These are phyloP conservation scores for Bradypodion pumilum DNA, from an alignment of 2,797 vertebrate genomes.

Conservation along the genomic window DNA sequence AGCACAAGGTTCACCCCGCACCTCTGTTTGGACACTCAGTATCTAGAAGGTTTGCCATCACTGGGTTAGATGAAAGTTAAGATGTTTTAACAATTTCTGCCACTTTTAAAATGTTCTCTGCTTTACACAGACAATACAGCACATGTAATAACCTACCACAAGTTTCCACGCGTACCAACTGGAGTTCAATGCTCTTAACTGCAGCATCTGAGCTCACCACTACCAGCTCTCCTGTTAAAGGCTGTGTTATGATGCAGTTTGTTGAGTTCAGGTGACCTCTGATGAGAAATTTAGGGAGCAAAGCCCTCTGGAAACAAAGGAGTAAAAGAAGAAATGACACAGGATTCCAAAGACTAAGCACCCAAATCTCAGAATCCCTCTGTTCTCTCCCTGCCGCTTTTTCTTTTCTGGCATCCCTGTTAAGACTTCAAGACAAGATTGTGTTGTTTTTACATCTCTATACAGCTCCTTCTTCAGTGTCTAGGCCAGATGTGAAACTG, in stretches of 20 bases:
- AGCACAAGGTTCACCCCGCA: too few species aligned
- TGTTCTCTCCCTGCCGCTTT: too few species aligned
- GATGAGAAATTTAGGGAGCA: constrained; percentile 90
- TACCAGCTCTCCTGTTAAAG: constrained; percentile 89
- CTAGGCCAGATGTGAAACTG: too few species aligned
- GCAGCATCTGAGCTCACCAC: constrained; percentile 90
- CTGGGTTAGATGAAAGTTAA: too few species aligned
- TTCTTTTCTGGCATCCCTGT: neutral
- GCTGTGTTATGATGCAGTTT: constrained; percentile 89
- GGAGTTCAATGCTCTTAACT: constrained; percentile 92
- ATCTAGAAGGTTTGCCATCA: too few species aligned
- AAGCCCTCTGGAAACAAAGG: constrained; percentile 75
- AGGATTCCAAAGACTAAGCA: neutral
- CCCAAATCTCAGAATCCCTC: neutral
- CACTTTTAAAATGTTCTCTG: neutral
- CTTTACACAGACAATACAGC: fast-evolving
- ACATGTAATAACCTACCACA: constrained; percentile 81
- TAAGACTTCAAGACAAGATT: neutral
- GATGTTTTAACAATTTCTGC: neutral
- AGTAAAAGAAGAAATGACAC: neutral
- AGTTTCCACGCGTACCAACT: constrained; percentile 95
- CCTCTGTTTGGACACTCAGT: too few species aligned
- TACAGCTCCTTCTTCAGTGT: neutral
- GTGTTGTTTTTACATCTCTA: neutral
- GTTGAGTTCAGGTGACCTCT: constrained; percentile 89